Evolutionary conservation across 1,140 invertebrate species (phyloP), one percentile per base, ranked within the genome.

Genomic region (Gonatopus flavifemur): DNA sequence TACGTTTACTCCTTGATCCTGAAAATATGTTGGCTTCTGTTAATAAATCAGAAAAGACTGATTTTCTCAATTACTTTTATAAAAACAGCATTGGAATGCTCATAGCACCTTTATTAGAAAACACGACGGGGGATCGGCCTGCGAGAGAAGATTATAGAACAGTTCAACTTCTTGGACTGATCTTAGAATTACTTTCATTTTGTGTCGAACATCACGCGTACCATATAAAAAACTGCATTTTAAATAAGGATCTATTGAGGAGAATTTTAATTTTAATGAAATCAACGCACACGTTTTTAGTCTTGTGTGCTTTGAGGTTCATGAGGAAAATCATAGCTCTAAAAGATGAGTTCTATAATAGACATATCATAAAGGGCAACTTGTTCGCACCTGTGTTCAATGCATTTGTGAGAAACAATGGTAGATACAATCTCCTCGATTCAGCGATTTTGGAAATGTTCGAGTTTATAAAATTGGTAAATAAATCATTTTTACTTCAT

Each of bases 121-220:
- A 96, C 66, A 98, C 95, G 21, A 86, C 85, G 9, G 90, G 90
- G 37, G 91, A 94, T 54, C 87, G 87, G 65, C 91, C 92, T 12
- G 86, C 83, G 43, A 89, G 87, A 70, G 96, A 99, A 80, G 94
- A 98, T 77, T 97, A 96, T 71, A 89, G 94, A 75, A 96, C 93
- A 41, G 95, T 97, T 43, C 96, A 98, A 78, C 81, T 99, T 38
- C 80, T 98, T 32, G 92, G 94, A 36, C 81, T 98, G 40, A 95
- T 99, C 33, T 74, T 99, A 46, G 96, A 99, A 74, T 80, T 99
- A 57, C 80, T 99, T 40, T 93, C 94, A n/a, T 99, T 99, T 77
- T 99, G 96, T 79, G 94, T 99, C n/a, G 97, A 99, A 78, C 96
- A 98, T 82, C 98, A 99, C 79, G 93, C 92, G 36, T 98, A 96